Conservation (phyloP, 2,888 invertebrate genomes). For the Cataglyphis rosenhaueri region DNA sequence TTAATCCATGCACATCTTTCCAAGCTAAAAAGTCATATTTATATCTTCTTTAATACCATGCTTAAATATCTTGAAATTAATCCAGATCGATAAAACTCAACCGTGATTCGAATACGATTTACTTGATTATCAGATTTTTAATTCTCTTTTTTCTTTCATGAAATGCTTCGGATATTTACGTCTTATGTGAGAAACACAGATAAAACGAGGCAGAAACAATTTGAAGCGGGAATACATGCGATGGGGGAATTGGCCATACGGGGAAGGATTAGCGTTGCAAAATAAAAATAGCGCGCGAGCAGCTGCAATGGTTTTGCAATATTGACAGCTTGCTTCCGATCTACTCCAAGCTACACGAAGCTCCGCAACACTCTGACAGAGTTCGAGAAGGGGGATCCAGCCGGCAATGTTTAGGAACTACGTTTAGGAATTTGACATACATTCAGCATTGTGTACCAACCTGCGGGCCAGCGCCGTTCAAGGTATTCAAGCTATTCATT, state of each 20-base stretch:
- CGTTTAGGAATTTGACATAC: slow-evolving; percentile 71
- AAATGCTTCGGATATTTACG: background rate
- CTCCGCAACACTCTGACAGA: slow-evolving; percentile 1
- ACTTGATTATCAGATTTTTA: slow-evolving; percentile 3
- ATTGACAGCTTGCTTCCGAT: slow-evolving; percentile 48
- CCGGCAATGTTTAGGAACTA: slow-evolving; percentile 50
- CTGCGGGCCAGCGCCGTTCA: slow-evolving; percentile 87
- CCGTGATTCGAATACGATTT: background rate
- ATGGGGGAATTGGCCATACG: slow-evolving; percentile 40
- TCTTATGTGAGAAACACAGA: background rate
- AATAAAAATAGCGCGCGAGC: slow-evolving; percentile 50
- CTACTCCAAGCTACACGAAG: slow-evolving; percentile 47
- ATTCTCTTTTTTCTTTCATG: slow-evolving; percentile 8
- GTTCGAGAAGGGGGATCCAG: background rate
- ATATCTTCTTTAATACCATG: background rate
- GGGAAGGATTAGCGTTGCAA: slow-evolving; percentile 52
- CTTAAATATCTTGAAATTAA: background rate
- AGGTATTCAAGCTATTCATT: slow-evolving; percentile 86
- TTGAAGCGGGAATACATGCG: slow-evolving; percentile 27
- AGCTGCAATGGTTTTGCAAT: slow-evolving; percentile 53
- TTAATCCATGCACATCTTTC: slow-evolving; percentile 6
- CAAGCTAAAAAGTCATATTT: background rate
- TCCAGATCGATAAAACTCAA: background rate
- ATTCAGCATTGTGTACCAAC: slow-evolving; percentile 80
- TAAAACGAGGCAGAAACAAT: slow-evolving; percentile 36